phyloP scores from a whole-genome alignment of 2,888 invertebrate species.

The Volucella bombylans region DNA sequence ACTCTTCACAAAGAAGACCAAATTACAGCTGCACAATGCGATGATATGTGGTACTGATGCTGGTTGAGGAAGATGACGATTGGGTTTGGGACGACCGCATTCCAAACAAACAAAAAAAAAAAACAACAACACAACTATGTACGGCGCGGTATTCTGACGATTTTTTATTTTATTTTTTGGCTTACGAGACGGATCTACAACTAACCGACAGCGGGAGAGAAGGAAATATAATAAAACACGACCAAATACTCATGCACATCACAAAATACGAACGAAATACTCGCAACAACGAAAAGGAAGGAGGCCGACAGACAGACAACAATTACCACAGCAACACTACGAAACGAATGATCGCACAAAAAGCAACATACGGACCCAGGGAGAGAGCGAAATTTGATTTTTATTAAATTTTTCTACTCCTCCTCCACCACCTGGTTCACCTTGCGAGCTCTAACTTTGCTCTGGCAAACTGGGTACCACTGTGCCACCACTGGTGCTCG shows the following conservation, averaged over 20 bases:
- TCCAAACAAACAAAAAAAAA: conserved; percentile 70
- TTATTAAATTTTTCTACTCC: conserved; percentile 1
- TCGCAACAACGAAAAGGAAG: conserved; percentile 43
- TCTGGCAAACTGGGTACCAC: conserved; percentile 10
- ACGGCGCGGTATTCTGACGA: conserved; percentile 34
- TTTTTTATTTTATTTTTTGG: conserved; percentile 32
- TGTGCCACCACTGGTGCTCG: conserved; percentile 1
- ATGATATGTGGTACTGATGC: background rate
- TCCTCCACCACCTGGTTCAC: no score
- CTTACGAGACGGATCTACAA: conserved; percentile 61
- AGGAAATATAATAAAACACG: conserved; percentile 41
- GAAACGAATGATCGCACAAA: conserved; percentile 51
- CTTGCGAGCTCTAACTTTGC: conserved; percentile 4
- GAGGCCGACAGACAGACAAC: conserved; percentile 49
- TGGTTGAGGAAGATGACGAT: conserved; percentile 28
- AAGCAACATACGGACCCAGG: conserved; percentile 9
- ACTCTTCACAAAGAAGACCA: no score
- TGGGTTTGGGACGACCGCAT: conserved; percentile 70
- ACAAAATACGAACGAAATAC: conserved; percentile 27
- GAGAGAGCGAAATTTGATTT: conserved; percentile 52
- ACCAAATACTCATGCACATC: no score
- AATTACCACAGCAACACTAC: conserved; percentile 64
- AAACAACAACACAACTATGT: conserved; percentile 37
- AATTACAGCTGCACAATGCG: conserved; percentile 12
- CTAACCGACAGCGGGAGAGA: conserved; percentile 38